Conservation (phyloP, 2,797 vertebrate genomes). For the Poeciliopsis infans region DNA sequence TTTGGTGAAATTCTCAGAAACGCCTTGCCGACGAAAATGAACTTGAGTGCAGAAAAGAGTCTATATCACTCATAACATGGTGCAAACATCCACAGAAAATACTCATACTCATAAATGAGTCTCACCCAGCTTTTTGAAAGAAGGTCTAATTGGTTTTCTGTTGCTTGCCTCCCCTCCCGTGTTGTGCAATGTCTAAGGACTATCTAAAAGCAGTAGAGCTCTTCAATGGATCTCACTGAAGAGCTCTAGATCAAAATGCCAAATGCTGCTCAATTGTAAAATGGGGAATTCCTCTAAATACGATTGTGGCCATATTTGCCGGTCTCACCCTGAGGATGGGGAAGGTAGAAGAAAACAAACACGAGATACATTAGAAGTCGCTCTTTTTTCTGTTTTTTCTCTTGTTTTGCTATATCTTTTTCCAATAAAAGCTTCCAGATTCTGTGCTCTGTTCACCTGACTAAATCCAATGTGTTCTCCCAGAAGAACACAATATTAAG, state of each 20-base stretch:
- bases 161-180: too few relatives aligned
- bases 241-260: too few relatives aligned
- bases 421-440: neutral
- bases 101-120: too few relatives aligned
- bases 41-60: neutral
- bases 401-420: neutral
- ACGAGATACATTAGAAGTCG: too few relatives aligned
- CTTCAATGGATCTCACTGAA: too few relatives aligned
- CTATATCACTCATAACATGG: neutral
- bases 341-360: too few relatives aligned
- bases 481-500: constrained; percentile 28
- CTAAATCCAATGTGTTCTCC: constrained; percentile 47
- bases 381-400: neutral
- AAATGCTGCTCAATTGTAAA: too few relatives aligned
- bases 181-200: neutral
- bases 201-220: neutral
- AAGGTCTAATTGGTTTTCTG: neutral
- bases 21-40: neutral
- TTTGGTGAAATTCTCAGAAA: neutral
- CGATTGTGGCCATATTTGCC: too few relatives aligned
- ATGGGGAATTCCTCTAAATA: too few relatives aligned
- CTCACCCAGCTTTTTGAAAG: neutral
- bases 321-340: too few relatives aligned
- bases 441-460: constrained; percentile 39
- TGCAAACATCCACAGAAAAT: too few relatives aligned